Percentiles rank a stretch among this genome's conserved stretches.
Evolutionary conservation across 2,797 vertebrate genomes (phyloP).

Genomic region (Tragopan temminckii): DNA sequence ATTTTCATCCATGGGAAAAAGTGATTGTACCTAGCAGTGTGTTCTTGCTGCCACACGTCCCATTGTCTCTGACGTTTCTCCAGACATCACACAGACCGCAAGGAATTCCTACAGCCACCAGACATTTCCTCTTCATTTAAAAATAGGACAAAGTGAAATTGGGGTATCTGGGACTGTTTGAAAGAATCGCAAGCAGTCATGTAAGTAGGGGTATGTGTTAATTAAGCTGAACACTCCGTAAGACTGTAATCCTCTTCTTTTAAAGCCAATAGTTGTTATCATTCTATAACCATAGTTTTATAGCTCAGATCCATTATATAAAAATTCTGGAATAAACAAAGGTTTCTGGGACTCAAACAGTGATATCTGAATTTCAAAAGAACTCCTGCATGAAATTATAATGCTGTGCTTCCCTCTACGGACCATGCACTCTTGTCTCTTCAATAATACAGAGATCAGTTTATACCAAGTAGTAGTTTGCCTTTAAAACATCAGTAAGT

Average conservation of each 20-base stretch:
- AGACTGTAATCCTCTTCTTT: background rate
- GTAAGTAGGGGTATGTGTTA: background rate
- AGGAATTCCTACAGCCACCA: background rate
- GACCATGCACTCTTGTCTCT: background rate
- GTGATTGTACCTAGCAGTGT: background rate
- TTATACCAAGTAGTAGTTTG: background rate
- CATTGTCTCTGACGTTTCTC: background rate
- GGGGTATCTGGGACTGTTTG: background rate
- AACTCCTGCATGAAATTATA: conserved; percentile 26
- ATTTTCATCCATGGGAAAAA: background rate
- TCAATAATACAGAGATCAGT: background rate
- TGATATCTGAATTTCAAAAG: conserved; percentile 53
- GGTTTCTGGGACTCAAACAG: background rate
- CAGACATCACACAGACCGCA: background rate
- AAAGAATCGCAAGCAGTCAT: background rate
- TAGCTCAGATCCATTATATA: background rate
- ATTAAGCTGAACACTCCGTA: background rate
- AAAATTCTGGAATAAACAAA: background rate
- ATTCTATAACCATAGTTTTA: background rate
- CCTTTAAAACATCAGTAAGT: background rate
- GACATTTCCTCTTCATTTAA: background rate
- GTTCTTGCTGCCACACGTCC: background rate
- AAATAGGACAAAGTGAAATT: background rate
- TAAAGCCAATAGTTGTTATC: background rate
- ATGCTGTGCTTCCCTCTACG: background rate